Evolutionary conservation across 1,140 invertebrate genomes (phyloP).

Genomic region (Bombus affinis): DNA sequence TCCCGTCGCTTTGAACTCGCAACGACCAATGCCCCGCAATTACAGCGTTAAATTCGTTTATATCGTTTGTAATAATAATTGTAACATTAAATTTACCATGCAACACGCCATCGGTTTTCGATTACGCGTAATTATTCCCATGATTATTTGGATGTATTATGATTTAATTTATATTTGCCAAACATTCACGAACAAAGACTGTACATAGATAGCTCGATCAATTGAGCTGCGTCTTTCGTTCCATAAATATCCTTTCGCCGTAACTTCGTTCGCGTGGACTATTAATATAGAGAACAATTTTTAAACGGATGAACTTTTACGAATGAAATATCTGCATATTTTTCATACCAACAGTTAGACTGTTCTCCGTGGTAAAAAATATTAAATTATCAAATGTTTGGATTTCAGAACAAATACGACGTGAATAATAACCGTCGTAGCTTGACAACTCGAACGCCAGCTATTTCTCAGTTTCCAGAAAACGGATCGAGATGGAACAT

Average conservation of each 20-base stretch:
- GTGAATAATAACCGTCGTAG: no score
- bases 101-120: conserved; percentile 8
- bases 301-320: no score
- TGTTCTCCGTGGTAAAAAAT: no score
- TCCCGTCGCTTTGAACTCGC: neutral
- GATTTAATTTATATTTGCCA: neutral
- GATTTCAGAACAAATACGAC: no score
- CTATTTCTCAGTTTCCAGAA: no score
- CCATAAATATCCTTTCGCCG: neutral
- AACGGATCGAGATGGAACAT: no score
- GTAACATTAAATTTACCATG: neutral
- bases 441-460: no score
- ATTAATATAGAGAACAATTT: no score
- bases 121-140: conserved; percentile 7
- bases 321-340: no score
- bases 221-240: neutral
- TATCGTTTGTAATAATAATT: neutral
- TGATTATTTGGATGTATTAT: neutral
- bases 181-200: neutral
- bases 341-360: no score
- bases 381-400: no score
- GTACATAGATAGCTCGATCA: neutral
- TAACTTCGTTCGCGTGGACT: no score
- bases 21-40: neutral
- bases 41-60: conserved; percentile 8